phyloP scores from a whole-genome alignment of 2,888 invertebrate genomes.

The Ctena decussata region DNA sequence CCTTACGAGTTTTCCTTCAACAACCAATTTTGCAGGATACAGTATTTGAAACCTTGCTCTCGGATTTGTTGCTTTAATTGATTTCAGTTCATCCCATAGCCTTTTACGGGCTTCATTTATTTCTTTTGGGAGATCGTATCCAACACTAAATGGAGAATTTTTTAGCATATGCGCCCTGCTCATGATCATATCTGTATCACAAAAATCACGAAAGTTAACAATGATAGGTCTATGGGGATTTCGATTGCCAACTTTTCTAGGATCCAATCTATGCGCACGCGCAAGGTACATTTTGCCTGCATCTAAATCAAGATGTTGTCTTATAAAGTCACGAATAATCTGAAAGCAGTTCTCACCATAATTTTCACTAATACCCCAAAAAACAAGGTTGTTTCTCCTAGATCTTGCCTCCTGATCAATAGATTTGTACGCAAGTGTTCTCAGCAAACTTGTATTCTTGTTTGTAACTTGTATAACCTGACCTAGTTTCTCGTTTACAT shows the following conservation, averaged over 20 bases:
- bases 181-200: slow-evolving; percentile 27
- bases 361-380: neutral
- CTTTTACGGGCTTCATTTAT: slow-evolving; percentile 12
- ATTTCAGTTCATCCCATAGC: slow-evolving; percentile 15
- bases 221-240: slow-evolving; percentile 6
- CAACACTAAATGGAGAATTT: slow-evolving; percentile 13
- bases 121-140: slow-evolving; percentile 24
- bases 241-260: neutral
- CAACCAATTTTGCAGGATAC: slow-evolving; percentile 24
- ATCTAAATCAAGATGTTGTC: neutral
- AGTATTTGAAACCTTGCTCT: slow-evolving; percentile 12
- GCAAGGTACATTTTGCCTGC: neutral
- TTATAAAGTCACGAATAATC: neutral
- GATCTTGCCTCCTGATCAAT: neutral
- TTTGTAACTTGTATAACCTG: neutral
- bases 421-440: neutral
- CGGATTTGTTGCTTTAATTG: neutral
- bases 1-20: neutral
- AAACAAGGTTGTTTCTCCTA: neutral
- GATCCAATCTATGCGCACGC: neutral
- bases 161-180: slow-evolving; percentile 21
- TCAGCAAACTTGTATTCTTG: neutral
- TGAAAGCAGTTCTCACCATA: neutral
- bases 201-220: slow-evolving; percentile 19
- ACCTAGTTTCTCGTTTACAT: neutral